Conservation (phyloP, 2,113 vertebrate genomes). For the Paracyprichromis sp. region DNA sequence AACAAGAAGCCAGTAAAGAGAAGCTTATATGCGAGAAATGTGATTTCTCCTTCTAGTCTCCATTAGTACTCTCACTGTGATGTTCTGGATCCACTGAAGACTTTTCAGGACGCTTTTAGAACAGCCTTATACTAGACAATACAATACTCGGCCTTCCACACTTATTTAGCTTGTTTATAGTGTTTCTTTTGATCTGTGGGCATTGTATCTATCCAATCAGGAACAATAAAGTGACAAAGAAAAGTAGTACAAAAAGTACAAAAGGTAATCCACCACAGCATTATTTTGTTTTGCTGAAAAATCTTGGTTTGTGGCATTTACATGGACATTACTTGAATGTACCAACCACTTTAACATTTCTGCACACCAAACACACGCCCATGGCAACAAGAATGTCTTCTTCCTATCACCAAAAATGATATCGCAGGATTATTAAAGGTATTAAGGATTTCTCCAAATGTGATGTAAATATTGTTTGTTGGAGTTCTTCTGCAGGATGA, state of each 20-base stretch:
- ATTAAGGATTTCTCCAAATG: neutral
- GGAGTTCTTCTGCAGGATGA: neutral
- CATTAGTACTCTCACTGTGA: neutral
- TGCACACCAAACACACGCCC: neutral
- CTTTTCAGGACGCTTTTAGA: neutral
- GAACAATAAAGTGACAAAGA: neutral
- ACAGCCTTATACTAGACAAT: neutral
- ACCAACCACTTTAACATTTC: neutral
- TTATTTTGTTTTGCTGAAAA: neutral
- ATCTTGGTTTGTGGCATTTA: neutral
- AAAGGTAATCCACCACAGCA: neutral
- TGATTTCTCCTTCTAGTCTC: neutral
- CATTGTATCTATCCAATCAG: neutral
- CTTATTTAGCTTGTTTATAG: neutral
- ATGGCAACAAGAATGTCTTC: neutral
- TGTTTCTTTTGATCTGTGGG: neutral
- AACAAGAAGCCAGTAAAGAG: neutral
- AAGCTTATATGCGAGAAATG: neutral
- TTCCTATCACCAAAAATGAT: neutral
- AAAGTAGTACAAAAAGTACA: neutral
- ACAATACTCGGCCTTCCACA: neutral
- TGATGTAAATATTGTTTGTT: neutral
- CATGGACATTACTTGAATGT: neutral
- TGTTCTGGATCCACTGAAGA: neutral
- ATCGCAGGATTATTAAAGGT: neutral